phyloP scores from a whole-genome alignment of 2,113 vertebrate species.

The Morone saxatilis region DNA sequence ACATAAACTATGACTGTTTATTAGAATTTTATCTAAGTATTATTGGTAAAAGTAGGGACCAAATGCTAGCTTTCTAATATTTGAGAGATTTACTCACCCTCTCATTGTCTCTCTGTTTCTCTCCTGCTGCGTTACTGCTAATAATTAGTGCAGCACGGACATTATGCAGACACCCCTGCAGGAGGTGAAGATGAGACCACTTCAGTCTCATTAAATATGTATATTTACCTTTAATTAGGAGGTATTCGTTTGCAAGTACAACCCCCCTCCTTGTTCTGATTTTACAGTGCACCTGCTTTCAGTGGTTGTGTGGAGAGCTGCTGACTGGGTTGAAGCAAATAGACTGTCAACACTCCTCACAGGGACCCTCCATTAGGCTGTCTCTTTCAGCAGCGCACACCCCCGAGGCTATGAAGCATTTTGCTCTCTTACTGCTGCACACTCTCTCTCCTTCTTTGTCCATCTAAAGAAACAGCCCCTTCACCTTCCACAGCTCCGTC shows the following conservation, averaged over 20 bases:
- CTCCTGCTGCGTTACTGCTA: slow-evolving; percentile 22
- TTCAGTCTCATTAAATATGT: slow-evolving; percentile 76
- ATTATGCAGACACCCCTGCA: slow-evolving; percentile 60
- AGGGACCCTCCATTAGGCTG: slow-evolving; percentile 78
- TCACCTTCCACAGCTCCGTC: slow-evolving; percentile 42
- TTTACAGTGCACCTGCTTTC: slow-evolving; percentile 75
- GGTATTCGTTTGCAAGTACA: slow-evolving; percentile 63
- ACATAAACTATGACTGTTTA: slow-evolving; percentile 1
- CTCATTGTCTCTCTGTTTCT: slow-evolving; percentile 46
- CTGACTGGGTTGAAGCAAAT: slow-evolving; percentile 79
- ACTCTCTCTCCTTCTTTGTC: slow-evolving; percentile 62
- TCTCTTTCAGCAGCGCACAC: slow-evolving; percentile 69
- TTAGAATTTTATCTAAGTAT: not conserved
- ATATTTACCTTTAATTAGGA: slow-evolving; percentile 79
- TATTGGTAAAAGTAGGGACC: slow-evolving; percentile 8
- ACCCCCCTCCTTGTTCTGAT: slow-evolving; percentile 34
- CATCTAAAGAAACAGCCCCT: slow-evolving; percentile 52
- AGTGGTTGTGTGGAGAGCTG: slow-evolving; percentile 58
- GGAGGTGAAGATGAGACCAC: slow-evolving; percentile 65
- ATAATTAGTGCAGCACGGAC: slow-evolving; percentile 65
- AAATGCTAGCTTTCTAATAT: slow-evolving; percentile 25
- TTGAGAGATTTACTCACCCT: slow-evolving; percentile 27
- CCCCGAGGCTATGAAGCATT: slow-evolving; percentile 67
- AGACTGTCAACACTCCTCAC: slow-evolving; percentile 72
- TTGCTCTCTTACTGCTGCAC: slow-evolving; percentile 66